These are phyloP conservation scores for Schizothorax lantsangensis DNA, from an alignment of 2,797 vertebrate genomes.

Conservation along the genomic window DNA sequence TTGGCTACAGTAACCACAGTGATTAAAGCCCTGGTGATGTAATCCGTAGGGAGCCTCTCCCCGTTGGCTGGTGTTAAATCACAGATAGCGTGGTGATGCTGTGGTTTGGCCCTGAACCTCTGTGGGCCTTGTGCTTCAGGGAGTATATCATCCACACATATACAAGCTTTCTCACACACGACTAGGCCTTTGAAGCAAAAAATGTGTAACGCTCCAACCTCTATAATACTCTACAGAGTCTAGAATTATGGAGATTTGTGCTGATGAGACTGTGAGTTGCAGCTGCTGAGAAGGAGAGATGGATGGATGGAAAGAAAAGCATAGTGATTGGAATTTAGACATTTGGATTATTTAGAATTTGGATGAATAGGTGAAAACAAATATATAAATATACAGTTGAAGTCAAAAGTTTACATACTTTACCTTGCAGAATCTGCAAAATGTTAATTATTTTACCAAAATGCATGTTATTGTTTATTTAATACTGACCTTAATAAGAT, in stretches of 20 bases:
- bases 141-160: conserved; percentile 8
- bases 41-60: conserved; percentile 83
- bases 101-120: conserved; percentile 38
- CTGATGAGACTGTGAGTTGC: not conserved
- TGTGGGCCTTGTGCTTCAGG: conserved; percentile 25
- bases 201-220: not conserved
- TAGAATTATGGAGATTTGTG: not conserved
- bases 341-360: not conserved
- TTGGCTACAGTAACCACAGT: conserved; percentile 46
- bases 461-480: too few species aligned
- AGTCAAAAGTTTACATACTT: not conserved
- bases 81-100: conserved; percentile 63
- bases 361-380: not conserved
- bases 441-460: too few species aligned
- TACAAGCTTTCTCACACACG: not conserved
- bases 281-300: not conserved
- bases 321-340: not conserved
- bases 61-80: conserved; percentile 82
- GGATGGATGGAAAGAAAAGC: not conserved
- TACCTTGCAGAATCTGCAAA: too few species aligned
- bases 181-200: not conserved
- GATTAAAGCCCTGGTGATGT: conserved; percentile 77
- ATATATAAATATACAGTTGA: not conserved
- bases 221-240: not conserved
- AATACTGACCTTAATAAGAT: too few species aligned